A percentile compares a stretch with the other conserved stretches of the same genome.
phyloP scores from a whole-genome alignment of 2,888 invertebrate genomes.

The Calliscelio sp. region DNA sequence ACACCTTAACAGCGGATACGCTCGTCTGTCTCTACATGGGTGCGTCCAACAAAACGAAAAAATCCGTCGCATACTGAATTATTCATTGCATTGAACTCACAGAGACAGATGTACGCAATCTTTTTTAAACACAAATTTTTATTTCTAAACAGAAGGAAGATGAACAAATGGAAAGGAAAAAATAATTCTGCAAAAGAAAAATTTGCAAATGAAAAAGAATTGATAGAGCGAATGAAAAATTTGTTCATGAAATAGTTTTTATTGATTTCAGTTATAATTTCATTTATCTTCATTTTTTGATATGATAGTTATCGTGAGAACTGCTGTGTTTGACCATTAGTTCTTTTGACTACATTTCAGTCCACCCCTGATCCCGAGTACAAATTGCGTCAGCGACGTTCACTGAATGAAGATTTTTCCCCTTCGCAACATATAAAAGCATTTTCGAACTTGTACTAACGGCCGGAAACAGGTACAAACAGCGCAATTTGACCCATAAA shows the following conservation, averaged over 20 bases:
- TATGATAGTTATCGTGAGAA: no score
- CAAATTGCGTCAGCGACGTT: constrained; percentile 39
- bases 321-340: no score
- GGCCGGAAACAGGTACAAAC: constrained; percentile 46
- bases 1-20: constrained; percentile 62
- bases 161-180: no score
- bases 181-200: no score
- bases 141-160: no score
- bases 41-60: constrained; percentile 71
- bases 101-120: no score
- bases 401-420: constrained; percentile 32
- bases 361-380: constrained; percentile 32
- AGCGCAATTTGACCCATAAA: constrained; percentile 55
- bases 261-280: no score
- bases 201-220: no score
- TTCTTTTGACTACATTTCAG: not conserved
- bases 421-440: constrained; percentile 10
- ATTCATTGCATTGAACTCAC: constrained; percentile 47
- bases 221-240: no score
- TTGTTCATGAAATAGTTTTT: no score
- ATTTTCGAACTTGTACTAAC: constrained; percentile 10
- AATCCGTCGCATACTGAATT: constrained; percentile 40
- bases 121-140: no score
- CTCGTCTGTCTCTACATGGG: constrained; percentile 69
- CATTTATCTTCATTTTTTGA: no score